phyloP scores from a whole-genome alignment of 2,888 invertebrate species.

The Eustalomyia histrio region DNA sequence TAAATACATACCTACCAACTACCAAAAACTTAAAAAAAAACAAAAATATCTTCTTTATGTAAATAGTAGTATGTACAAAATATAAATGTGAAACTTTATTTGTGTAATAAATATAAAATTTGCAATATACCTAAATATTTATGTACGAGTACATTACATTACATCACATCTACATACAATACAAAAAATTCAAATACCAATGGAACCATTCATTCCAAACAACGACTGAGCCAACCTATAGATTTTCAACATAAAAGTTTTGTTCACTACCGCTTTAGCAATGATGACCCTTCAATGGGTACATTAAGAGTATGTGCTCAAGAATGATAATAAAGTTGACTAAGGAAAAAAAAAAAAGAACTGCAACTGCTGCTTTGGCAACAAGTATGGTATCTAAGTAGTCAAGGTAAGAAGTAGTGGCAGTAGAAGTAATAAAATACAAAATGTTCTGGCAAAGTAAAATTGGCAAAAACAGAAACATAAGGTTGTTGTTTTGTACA shows the following conservation, averaged over 20 bases:
- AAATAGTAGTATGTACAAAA: slow-evolving; percentile 39
- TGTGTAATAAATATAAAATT: slow-evolving; percentile 54
- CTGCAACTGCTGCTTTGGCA: slow-evolving; percentile 31
- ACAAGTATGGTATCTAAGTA: slow-evolving; percentile 20
- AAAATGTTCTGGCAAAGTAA: slow-evolving; percentile 18
- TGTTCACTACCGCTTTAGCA: slow-evolving; percentile 40
- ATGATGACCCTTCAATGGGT: slow-evolving; percentile 49
- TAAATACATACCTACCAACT: not conserved
- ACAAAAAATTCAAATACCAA: slow-evolving; percentile 1
- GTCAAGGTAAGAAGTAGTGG: not conserved
- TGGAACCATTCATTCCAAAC: slow-evolving; percentile 43
- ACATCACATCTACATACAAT: slow-evolving; percentile 62
- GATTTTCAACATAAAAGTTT: slow-evolving; percentile 27
- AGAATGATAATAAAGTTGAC: slow-evolving; percentile 43
- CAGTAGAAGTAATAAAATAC: slow-evolving; percentile 10
- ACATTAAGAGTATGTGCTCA: not conserved
- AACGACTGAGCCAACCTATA: too few relatives aligned
- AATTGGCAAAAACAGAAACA: not conserved
- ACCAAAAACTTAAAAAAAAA: not conserved
- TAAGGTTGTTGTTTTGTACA: slow-evolving; percentile 37
- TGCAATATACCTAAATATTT: slow-evolving; percentile 59
- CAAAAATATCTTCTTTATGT: slow-evolving; percentile 27
- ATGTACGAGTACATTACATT: slow-evolving; percentile 49
- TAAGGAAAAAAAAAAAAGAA: slow-evolving; percentile 10
- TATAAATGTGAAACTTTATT: slow-evolving; percentile 42